Evolutionary conservation across 2,113 vertebrate species (phyloP).

Genomic region (Syrmaticus mikado): DNA sequence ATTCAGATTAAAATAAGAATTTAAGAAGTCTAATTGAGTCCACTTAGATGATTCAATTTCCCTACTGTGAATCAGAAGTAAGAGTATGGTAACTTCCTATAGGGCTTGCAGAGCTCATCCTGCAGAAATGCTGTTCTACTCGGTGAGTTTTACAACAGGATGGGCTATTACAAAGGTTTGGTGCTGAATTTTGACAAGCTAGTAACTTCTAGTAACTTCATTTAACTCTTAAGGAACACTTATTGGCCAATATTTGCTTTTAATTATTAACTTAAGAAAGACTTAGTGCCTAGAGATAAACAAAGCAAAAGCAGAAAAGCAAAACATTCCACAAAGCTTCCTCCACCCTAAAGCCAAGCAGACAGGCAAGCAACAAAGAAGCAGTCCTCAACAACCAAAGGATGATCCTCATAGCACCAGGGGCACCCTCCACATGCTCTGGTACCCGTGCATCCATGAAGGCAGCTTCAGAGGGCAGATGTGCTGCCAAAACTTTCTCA

Average conservation of each 20-base stretch:
- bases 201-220: not conserved
- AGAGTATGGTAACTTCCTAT: not conserved
- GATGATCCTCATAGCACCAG: not conserved
- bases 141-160: not conserved
- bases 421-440: not conserved
- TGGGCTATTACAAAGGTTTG: not conserved
- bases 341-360: accelerated
- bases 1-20: constrained; percentile 24
- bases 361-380: not conserved
- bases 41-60: not conserved
- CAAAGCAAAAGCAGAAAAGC: accelerated
- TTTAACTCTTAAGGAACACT: constrained; percentile 7
- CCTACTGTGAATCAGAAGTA: not conserved
- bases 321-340: not conserved
- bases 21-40: not conserved
- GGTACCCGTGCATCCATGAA: not conserved
- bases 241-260: not conserved
- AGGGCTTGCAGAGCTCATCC: not conserved
- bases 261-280: not conserved
- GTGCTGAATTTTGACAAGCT: not conserved
- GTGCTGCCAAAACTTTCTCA: accelerated
- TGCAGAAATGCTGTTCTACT: not conserved
- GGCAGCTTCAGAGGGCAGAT: not conserved
- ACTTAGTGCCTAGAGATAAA: not conserved
- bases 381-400: accelerated